Evolutionary conservation across 2,113 vertebrate genomes (phyloP).

Genomic region (Gallinago media): DNA sequence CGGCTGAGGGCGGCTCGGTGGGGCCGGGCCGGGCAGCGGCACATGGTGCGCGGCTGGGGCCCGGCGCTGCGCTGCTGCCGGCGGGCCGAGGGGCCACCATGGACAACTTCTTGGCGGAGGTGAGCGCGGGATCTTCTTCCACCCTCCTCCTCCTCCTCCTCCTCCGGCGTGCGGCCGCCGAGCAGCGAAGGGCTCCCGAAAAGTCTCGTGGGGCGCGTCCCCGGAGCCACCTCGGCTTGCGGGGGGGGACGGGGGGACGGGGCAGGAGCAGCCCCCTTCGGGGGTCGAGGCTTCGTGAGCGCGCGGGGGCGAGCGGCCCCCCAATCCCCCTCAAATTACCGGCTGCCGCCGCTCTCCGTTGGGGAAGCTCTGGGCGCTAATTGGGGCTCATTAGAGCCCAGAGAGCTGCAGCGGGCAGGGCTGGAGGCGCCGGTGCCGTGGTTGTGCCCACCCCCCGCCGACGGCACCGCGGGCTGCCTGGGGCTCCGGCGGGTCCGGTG

Average conservation of each 20-base stretch:
- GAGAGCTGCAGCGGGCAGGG: neutral
- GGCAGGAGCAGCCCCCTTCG: neutral
- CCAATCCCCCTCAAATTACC: neutral
- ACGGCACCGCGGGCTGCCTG: neutral
- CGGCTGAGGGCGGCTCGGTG: neutral
- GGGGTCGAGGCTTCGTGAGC: neutral
- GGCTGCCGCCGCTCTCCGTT: neutral
- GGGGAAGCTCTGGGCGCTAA: neutral
- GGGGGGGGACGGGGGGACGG: neutral
- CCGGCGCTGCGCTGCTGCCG: slow-evolving; percentile 18
- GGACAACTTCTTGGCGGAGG: slow-evolving; percentile 58
- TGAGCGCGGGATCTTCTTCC: neutral
- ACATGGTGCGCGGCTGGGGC: slow-evolving; percentile 30
- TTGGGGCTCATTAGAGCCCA: rapidly evolving
- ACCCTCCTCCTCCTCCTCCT: neutral
- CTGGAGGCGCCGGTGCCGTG: neutral
- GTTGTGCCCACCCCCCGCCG: neutral
- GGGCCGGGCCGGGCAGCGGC: neutral
- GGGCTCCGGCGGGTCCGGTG: neutral
- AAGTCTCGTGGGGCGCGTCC: neutral
- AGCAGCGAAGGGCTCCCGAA: neutral
- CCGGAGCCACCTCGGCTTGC: neutral
- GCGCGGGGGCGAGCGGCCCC: neutral
- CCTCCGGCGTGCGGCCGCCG: neutral
- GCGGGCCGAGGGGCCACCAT: slow-evolving; percentile 14